Percentiles rank a stretch among this genome's conserved stretches.
Evolutionary conservation across 1,140 invertebrate species (phyloP).

Genomic region (Formica exsecta): DNA sequence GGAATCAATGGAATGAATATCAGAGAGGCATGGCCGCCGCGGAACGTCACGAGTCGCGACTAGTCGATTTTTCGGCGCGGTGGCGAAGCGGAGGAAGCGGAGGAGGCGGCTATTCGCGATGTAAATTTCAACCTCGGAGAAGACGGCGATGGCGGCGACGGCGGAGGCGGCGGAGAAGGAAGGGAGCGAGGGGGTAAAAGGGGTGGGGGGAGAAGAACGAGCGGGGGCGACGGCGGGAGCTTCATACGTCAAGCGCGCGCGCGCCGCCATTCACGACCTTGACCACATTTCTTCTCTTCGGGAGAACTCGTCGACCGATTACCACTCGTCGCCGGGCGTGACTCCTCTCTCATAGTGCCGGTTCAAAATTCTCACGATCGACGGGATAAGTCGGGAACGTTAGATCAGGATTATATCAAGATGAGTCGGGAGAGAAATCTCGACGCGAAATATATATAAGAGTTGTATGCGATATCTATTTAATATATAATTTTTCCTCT

Average conservation of each 20-base stretch:
- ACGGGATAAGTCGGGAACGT: conserved; percentile 42
- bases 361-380: conserved; percentile 47
- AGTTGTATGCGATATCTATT: background rate
- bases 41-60: conserved; percentile 72
- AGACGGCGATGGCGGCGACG: conserved; percentile 20
- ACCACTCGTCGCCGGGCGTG: conserved; percentile 39
- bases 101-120: conserved; percentile 70
- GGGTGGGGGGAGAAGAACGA: too few relatives aligned
- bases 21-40: conserved; percentile 47
- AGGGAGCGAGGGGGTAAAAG: too few relatives aligned
- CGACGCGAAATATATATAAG: background rate
- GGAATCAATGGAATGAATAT: conserved; percentile 74
- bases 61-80: conserved; percentile 75
- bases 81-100: conserved; percentile 14
- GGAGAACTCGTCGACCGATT: conserved; percentile 54
- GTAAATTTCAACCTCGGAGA: conserved; percentile 73
- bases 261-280: conserved; percentile 65
- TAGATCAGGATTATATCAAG: conserved; percentile 39
- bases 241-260: conserved; percentile 67
- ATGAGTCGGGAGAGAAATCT: background rate
- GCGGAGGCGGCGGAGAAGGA: background rate
- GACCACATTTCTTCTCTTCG: conserved; percentile 73
- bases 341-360: conserved; percentile 29
- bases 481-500: background rate
- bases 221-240: conserved; percentile 35